A percentile compares a stretch with the other conserved stretches of the same genome.
Conservation (phyloP, 2,888 invertebrate species). For the Microctonus brassicae region DNA sequence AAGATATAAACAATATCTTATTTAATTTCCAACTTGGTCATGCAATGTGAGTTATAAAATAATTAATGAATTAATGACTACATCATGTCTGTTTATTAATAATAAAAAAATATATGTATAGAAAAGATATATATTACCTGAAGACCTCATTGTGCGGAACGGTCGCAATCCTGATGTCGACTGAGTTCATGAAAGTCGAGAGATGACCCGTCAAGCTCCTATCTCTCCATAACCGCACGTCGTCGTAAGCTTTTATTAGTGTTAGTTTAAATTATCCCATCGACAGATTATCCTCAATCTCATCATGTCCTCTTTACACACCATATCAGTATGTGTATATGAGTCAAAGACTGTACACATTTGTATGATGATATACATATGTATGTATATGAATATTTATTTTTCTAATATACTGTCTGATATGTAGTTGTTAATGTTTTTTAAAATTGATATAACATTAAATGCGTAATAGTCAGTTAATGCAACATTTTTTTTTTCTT, state of each 20-base stretch:
- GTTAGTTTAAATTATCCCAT: slow-evolving; percentile 59
- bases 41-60: neutral
- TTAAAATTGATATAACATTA: neutral
- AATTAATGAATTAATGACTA: neutral
- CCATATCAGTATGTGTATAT: slow-evolving; percentile 35
- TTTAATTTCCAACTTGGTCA: neutral
- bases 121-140: slow-evolving; percentile 59
- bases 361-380: slow-evolving; percentile 6
- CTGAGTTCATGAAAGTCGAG: slow-evolving; percentile 62
- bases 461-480: neutral
- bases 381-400: slow-evolving; percentile 19
- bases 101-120: too few species aligned
- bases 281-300: slow-evolving; percentile 57
- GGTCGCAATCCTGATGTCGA: slow-evolving; percentile 57
- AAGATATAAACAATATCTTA: neutral
- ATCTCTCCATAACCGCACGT: slow-evolving; percentile 40
- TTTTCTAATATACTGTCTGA: slow-evolving; percentile 7
- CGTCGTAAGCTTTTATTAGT: slow-evolving; percentile 41
- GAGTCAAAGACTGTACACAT: slow-evolving; percentile 18
- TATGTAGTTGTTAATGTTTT: too few species aligned
- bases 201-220: slow-evolving; percentile 65
- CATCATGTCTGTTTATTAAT: too few species aligned
- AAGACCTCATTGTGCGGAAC: slow-evolving; percentile 58
- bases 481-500: neutral
- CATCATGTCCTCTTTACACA: slow-evolving; percentile 48